These are phyloP conservation scores for Micromussa lordhowensis DNA, from an alignment of 92 coral and sea anemone species.

Conservation along the genomic window DNA sequence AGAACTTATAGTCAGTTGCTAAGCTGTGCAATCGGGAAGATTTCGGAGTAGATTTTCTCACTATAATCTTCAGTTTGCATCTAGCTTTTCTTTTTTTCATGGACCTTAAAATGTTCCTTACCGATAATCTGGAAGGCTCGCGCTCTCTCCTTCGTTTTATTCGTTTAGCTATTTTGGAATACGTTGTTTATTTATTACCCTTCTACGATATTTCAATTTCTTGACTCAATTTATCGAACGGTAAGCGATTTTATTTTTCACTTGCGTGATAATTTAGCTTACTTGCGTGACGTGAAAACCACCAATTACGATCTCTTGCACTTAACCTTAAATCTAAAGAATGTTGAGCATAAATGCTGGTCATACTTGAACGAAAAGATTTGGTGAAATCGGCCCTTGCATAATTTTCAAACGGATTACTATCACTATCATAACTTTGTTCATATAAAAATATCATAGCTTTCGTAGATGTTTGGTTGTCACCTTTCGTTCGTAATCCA, in stretches of 20 bases:
- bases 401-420: slow-evolving; percentile 3
- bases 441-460: no score
- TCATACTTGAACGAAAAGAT: not conserved
- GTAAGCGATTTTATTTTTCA: no score
- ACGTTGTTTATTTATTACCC: no score
- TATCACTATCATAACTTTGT: no score
- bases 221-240: no score
- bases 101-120: slow-evolving; percentile 25
- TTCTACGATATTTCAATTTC: no score
- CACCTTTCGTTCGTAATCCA: not conserved
- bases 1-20: slow-evolving; percentile 39
- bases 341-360: not conserved
- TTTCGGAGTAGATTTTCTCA: slow-evolving; percentile 28
- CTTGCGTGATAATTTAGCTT: no score
- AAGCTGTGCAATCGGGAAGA: slow-evolving; percentile 31
- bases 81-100: slow-evolving; percentile 38
- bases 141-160: slow-evolving; percentile 26
- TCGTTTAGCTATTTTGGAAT: no score
- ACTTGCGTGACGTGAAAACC: no score
- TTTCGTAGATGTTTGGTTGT: no score
- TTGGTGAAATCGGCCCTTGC: not conserved
- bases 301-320: not conserved
- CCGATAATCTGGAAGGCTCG: slow-evolving; percentile 29
- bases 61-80: not conserved
- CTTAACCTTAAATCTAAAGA: not conserved